Evolutionary conservation across 2,888 invertebrate genomes (phyloP).

Genomic region (Theretra japonica): DNA sequence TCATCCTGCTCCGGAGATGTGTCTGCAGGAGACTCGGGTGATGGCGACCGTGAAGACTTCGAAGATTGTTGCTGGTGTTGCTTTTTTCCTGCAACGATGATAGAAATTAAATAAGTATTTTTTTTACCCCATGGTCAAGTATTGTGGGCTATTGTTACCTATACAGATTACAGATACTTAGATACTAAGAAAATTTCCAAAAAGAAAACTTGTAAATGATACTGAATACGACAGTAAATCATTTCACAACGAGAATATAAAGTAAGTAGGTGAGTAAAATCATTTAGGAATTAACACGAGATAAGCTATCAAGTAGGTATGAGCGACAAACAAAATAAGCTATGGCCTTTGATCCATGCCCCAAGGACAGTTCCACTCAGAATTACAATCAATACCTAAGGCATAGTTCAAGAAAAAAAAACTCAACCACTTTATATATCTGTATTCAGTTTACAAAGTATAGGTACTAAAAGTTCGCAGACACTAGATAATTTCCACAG

Average conservation of each 20-base stretch:
- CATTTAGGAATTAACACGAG: background rate
- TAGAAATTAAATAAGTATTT: background rate
- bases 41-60: conserved; percentile 71
- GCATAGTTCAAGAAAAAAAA: too few species aligned
- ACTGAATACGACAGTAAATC: background rate
- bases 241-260: background rate
- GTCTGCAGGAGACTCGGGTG: conserved; percentile 64
- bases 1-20: conserved; percentile 58
- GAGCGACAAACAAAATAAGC: background rate
- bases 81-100: conserved; percentile 70
- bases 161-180: too few species aligned
- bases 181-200: too few species aligned
- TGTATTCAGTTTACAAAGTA: background rate
- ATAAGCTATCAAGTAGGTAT: background rate
- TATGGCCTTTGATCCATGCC: background rate
- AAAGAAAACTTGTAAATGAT: too few species aligned
- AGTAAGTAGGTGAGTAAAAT: background rate
- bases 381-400: too few species aligned
- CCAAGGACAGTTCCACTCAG: background rate
- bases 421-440: background rate
- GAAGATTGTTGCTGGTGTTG: conserved; percentile 66
- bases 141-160: too few species aligned
- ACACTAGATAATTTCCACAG: conserved; percentile 6
- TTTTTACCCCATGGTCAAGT: too few species aligned
- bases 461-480: background rate